Evolutionary conservation across 2,888 invertebrate species (phyloP).

Genomic region (Drosophila kuntzei): DNA sequence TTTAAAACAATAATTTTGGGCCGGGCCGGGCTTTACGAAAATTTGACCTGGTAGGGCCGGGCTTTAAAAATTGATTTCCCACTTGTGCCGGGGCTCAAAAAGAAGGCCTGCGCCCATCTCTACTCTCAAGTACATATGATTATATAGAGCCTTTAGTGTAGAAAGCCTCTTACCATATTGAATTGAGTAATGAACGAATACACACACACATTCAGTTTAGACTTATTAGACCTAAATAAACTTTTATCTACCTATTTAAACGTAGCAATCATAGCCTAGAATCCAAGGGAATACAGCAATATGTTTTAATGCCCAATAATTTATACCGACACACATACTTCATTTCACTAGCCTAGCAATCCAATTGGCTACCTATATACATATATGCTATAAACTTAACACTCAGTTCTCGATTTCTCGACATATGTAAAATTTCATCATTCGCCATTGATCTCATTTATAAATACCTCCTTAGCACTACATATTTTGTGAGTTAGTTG

Average conservation of each 20-base stretch:
- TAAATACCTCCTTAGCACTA: constrained; percentile 7
- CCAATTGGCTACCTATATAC: constrained; percentile 17
- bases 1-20: too few species aligned
- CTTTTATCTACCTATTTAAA: constrained; percentile 57
- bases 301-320: constrained; percentile 11
- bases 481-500: constrained; percentile 10
- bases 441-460: not conserved
- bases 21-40: too few species aligned
- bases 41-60: too few species aligned
- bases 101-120: too few species aligned
- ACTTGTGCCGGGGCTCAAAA: too few species aligned
- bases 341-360: constrained; percentile 16
- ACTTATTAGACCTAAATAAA: constrained; percentile 50
- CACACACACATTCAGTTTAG: constrained; percentile 46
- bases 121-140: constrained; percentile 10
- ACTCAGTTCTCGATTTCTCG: constrained; percentile 3
- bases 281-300: constrained; percentile 28
- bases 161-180: constrained; percentile 25
- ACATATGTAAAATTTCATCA: constrained; percentile 10
- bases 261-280: constrained; percentile 55
- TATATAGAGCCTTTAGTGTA: constrained; percentile 48
- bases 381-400: not conserved
- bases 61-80: too few species aligned
- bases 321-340: constrained; percentile 1
- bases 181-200: constrained; percentile 7